phyloP scores from a whole-genome alignment of 2,888 invertebrate genomes.

The Ischnus inquisitorius region DNA sequence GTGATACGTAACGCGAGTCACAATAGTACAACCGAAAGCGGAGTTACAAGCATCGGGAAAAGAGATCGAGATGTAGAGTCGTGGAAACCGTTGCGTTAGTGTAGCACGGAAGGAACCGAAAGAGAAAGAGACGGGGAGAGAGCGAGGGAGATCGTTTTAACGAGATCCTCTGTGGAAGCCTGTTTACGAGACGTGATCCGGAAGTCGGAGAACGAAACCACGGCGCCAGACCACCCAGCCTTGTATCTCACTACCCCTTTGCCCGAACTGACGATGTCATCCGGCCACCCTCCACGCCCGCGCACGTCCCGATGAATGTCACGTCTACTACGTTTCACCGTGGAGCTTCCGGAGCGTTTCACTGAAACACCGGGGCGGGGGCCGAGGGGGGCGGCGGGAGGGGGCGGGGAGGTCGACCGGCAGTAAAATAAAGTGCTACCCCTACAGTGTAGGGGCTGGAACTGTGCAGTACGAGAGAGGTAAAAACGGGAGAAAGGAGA shows the following conservation, averaged over 20 bases:
- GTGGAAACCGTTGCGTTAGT: constrained; percentile 9
- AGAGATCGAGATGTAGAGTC: constrained; percentile 16
- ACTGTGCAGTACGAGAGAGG: neutral
- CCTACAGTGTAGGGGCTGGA: neutral
- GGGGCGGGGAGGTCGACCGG: constrained; percentile 16
- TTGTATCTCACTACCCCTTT: constrained; percentile 13
- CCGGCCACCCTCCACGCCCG: constrained; percentile 6
- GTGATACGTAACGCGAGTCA: neutral
- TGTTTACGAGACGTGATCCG: constrained; percentile 51
- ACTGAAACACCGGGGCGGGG: constrained; percentile 46
- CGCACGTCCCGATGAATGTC: constrained; percentile 38
- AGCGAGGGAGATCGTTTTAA: constrained; percentile 67
- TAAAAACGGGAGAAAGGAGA: neutral
- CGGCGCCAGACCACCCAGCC: constrained; percentile 42
- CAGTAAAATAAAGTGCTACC: constrained; percentile 55
- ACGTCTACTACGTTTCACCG: constrained; percentile 39
- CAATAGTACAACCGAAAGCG: neutral
- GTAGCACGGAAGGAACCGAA: constrained; percentile 36
- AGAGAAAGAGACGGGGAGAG: too few species aligned
- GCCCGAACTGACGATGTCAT: constrained; percentile 26
- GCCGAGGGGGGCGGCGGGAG: too few species aligned
- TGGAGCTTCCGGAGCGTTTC: constrained; percentile 51
- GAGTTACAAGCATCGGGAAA: neutral
- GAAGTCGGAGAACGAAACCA: constrained; percentile 59
- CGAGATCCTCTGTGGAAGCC: constrained; percentile 61